Conservation (phyloP, 1,140 invertebrate genomes). For the Neodiprion virginianus region DNA sequence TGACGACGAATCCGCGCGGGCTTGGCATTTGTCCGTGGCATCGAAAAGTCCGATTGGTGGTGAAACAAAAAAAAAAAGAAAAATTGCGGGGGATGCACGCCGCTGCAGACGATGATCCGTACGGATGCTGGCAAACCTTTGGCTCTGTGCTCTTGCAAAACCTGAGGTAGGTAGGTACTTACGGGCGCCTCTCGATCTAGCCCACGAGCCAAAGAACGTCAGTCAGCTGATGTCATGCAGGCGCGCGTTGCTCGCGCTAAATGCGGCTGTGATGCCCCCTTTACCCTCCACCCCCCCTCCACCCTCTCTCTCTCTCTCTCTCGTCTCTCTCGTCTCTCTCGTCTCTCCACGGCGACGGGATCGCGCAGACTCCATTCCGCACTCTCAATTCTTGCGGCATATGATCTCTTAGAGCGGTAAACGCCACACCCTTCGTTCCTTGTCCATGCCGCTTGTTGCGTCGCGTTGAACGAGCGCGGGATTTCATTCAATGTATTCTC, state of each 20-base stretch:
- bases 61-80: too few relatives aligned
- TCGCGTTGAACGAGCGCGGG: too few relatives aligned
- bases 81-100: too few relatives aligned
- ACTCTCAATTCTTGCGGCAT: conserved; percentile 9
- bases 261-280: conserved; percentile 39
- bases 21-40: too few relatives aligned
- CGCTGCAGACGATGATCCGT: too few relatives aligned
- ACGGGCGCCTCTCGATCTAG: conserved; percentile 6
- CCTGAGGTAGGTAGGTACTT: background rate
- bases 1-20: too few relatives aligned
- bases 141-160: too few relatives aligned
- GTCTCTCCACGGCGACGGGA: conserved; percentile 17
- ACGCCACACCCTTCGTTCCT: background rate
- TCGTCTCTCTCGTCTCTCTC: conserved; percentile 17
- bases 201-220: background rate
- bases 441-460: too few relatives aligned
- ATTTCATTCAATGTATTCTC: too few relatives aligned
- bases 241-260: conserved; percentile 37
- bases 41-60: too few relatives aligned
- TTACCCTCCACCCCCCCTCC: conserved; percentile 16
- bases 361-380: conserved; percentile 16
- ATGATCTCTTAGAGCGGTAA: conserved; percentile 17
- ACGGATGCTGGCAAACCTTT: too few relatives aligned
- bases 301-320: background rate
- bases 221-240: conserved; percentile 50